Evolutionary conservation across 2,888 invertebrate genomes (phyloP), one percentile per base, ranked within the genome.

Genomic region (Teinopalpus imperialis): DNA sequence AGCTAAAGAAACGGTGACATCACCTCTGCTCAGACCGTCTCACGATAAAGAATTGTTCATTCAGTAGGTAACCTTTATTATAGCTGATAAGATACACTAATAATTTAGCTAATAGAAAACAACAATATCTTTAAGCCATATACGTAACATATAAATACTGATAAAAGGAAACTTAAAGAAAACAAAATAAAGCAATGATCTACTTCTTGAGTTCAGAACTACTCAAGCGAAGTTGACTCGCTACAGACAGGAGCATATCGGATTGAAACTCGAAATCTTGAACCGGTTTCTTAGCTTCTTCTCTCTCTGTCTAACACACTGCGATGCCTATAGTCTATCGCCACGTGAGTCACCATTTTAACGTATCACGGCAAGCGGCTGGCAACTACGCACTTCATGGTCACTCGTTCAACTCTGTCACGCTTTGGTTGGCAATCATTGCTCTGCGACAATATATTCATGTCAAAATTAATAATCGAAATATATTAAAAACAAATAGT

Each of bases 181-280:
- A 54, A 59, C 66, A 69, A 68, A 65, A 71, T 66, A 64, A 68
- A 62, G 54, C 49, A 59, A 59, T 68, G 68, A 69, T 69, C 64
- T 67, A 72, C 67, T 65, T 65, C 69, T 63, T 43, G 56, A 64
- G 68, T 73, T 56, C 70, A 72, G 69, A 75, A 69, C 69, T 69
- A 77, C 74, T 81, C 75, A 67, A 74, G 72, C 77, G 67, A 69
- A 74, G 74, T 77, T 69, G 72, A 74, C 81, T 83, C 71, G 74
- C 74, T 71, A 73, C 75, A 85, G 83, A 78, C 85, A 73, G 79
- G 81, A 83, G 86, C 85, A 74, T 87, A 88, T 87, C 81, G 85
- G 80, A 82, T 87, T 79, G 79, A 81, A 85, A 87, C 85, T 86
- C 85, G 88, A 88, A 88, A 85, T 87, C 79, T 75, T 65, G 74